Evolutionary conservation across 2,888 invertebrate species (phyloP).

Genomic region (Ennomos quercinarius): DNA sequence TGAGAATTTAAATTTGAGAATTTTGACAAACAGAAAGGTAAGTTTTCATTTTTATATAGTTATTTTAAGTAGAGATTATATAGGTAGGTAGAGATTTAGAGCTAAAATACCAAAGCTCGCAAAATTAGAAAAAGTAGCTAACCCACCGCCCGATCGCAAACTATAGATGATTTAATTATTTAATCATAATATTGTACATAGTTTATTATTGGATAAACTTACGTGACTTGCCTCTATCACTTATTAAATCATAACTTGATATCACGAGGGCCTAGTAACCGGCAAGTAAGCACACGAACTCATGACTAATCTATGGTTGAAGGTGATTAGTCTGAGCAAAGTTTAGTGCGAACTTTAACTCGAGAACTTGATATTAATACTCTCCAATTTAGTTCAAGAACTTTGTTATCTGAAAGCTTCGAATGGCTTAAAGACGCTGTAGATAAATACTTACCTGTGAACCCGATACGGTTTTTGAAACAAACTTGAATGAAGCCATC

Average conservation of each 20-base stretch:
- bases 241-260: constrained; percentile 16
- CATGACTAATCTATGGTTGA: constrained; percentile 37
- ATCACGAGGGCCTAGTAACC: constrained; percentile 10
- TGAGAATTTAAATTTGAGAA: too few relatives aligned
- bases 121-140: too few relatives aligned
- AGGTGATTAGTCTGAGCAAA: constrained; percentile 61
- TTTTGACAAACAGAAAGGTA: too few relatives aligned
- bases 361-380: constrained; percentile 69
- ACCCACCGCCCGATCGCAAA: too few relatives aligned
- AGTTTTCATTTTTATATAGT: too few relatives aligned
- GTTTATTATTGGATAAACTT: too few relatives aligned
- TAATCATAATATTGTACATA: too few relatives aligned
- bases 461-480: constrained; percentile 31
- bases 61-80: too few relatives aligned
- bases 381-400: constrained; percentile 63
- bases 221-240: not conserved
- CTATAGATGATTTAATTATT: too few relatives aligned
- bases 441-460: constrained; percentile 43
- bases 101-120: too few relatives aligned
- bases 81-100: too few relatives aligned
- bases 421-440: constrained; percentile 46
- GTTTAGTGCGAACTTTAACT: constrained; percentile 58
- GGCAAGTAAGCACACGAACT: constrained; percentile 12
- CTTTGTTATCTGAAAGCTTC: constrained; percentile 61
- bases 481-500: constrained; percentile 12